A percentile compares a stretch with the other conserved stretches of the same genome.
Conservation (phyloP, 1,140 invertebrate species). For the Pararge aegeria region DNA sequence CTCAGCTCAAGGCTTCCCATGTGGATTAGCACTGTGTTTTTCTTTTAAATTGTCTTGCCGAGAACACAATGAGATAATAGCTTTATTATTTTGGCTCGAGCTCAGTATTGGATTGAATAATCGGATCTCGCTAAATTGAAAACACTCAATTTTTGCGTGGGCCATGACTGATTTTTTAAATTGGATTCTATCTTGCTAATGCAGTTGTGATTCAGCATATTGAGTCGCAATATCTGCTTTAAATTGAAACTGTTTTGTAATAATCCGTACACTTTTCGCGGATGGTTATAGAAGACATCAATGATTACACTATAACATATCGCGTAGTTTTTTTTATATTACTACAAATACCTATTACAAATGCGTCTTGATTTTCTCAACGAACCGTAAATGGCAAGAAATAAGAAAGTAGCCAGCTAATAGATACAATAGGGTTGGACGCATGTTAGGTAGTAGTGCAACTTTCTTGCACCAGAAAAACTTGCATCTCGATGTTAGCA, state of each 20-base stretch:
- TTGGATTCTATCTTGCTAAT: conserved; percentile 14
- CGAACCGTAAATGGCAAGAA: conserved; percentile 71
- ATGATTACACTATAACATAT: background rate
- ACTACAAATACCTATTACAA: conserved; percentile 45
- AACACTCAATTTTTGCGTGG: conserved; percentile 15
- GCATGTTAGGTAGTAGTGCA: conserved; percentile 54
- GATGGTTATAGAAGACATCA: background rate
- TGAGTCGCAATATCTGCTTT: background rate
- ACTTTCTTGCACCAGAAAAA: conserved; percentile 73
- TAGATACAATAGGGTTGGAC: conserved; percentile 76
- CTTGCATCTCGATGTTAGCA: conserved; percentile 52
- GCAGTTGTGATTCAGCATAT: conserved; percentile 4
- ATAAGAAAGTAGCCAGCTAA: conserved; percentile 74
- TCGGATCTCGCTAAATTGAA: conserved; percentile 27
- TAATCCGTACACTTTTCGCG: background rate
- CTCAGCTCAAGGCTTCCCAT: conserved; percentile 68
- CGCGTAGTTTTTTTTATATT: conserved; percentile 7
- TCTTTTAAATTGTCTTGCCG: conserved; percentile 51
- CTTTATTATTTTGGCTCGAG: conserved; percentile 41
- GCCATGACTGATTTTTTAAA: conserved; percentile 20
- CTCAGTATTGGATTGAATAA: conserved; percentile 33
- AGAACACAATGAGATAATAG: conserved; percentile 42
- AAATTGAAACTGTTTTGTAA: background rate
- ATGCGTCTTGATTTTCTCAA: conserved; percentile 71
- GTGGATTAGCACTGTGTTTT: conserved; percentile 67